A percentile compares a stretch with the other conserved stretches of the same genome.
phyloP scores from a whole-genome alignment of 2,113 vertebrate genomes.

The Chloebia gouldiae region DNA sequence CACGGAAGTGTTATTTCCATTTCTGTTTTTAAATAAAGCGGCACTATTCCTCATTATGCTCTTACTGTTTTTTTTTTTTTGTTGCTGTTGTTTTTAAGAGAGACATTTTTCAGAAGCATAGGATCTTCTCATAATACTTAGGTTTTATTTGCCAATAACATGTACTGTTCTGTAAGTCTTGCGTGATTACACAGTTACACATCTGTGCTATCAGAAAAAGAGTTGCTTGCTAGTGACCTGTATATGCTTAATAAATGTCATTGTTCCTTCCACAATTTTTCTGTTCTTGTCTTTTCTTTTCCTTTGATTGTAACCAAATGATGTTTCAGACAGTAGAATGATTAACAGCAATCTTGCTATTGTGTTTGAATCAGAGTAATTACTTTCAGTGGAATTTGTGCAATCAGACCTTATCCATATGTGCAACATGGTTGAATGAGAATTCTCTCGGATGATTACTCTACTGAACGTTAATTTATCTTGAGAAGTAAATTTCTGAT shows the following conservation, averaged over 20 bases:
- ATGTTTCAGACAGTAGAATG: slow-evolving; percentile 6
- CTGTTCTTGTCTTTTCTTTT: neutral
- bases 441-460: neutral
- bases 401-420: neutral
- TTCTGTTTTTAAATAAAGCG: neutral
- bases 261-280: neutral
- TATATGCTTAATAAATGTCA: neutral
- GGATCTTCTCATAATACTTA: neutral
- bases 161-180: neutral
- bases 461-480: neutral
- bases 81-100: neutral
- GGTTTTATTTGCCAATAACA: neutral
- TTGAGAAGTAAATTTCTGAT: neutral
- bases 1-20: neutral
- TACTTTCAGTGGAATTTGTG: neutral
- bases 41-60: neutral
- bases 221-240: neutral
- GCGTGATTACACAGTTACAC: neutral
- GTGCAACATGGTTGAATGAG: neutral
- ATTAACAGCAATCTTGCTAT: neutral
- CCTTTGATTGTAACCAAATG: neutral
- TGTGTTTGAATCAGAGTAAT: neutral
- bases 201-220: neutral
- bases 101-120: neutral
- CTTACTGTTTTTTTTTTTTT: neutral